Evolutionary conservation across 2,797 vertebrate species (phyloP).

Genomic region (Schizopygopsis malacanthus): DNA sequence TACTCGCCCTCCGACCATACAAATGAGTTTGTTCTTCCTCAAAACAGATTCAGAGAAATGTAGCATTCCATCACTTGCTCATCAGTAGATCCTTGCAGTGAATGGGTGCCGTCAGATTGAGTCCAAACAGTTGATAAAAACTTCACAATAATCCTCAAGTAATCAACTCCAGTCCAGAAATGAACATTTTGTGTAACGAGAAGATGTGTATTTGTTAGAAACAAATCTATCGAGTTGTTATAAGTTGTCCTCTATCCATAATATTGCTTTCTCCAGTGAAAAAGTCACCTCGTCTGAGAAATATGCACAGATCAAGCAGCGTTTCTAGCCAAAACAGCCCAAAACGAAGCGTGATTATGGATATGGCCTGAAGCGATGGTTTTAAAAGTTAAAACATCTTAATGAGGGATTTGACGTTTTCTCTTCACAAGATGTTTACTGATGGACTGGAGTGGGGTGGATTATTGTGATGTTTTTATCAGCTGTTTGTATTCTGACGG

Average conservation of each 20-base stretch:
- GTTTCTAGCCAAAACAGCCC: no score
- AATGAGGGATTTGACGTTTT: background rate
- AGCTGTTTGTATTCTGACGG: background rate
- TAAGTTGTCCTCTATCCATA: no score
- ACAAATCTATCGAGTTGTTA: background rate
- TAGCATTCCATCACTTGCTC: background rate
- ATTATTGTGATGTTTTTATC: no score
- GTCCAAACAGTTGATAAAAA: background rate
- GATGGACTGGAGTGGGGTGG: background rate
- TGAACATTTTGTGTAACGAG: background rate
- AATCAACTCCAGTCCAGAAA: no score
- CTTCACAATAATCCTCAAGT: background rate
- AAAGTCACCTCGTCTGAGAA: background rate
- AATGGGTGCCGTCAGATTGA: background rate
- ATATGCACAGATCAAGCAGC: no score
- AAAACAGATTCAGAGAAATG: background rate
- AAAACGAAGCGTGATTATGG: background rate
- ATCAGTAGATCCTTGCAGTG: background rate
- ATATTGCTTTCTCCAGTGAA: background rate
- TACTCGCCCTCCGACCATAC: background rate
- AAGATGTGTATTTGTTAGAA: background rate
- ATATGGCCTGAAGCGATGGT: background rate
- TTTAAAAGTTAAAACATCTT: background rate
- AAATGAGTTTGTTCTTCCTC: background rate
- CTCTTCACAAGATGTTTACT: background rate